Evolutionary conservation across 2,797 vertebrate species (phyloP), one percentile per base, ranked within the genome.

Genomic region (Paguma larvata): DNA sequence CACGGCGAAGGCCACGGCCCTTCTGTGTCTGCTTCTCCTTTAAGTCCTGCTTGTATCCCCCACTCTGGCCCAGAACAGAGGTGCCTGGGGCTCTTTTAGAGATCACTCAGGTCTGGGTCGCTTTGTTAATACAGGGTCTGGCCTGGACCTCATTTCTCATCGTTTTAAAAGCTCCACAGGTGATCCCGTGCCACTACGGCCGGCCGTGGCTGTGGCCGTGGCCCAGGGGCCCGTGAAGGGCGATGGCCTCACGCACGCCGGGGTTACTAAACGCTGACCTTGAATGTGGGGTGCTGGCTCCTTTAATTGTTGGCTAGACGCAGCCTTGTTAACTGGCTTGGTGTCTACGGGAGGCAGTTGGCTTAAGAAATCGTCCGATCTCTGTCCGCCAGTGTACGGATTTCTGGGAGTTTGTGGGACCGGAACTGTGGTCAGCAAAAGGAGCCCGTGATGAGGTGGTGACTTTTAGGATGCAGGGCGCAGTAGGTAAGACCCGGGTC

Each of bases 221-320:
- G 38, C 27, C 25, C 16, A 4, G 78, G n/a, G 68, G 8, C 59
- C 78, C 13, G 3, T 41, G 19, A 19, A 48, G 78, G 67, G 62
- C 10, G 25, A 23, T 1, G 44, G 75, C 53, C 65, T 44, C 1
- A 7, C 8, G 46, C 16, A 9, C 5, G 0, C 16, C 5, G 38
- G 41, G 32, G 30, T 4, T 67, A 2, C 30, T n/a, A 16, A 11
- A 83, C 48, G 30, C 48, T 13, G 65, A 2, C 68, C 75, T 65
- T 32, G 7, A 32, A 0, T 9, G 32, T 15, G 25, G 48, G 0
- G 0, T 1, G 19, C 32, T 32, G 63, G 48, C 23, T 4, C 38
- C 72, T 65, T 11, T 15, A 2, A 9, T n/a, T 5, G 11, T 10
- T 19, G 70, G 41, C 59, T 8, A 9, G 13, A 12, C 0, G 7